Evolutionary conservation across 1,140 invertebrate species (phyloP).

Genomic region (Proctacanthus coquilletti): DNA sequence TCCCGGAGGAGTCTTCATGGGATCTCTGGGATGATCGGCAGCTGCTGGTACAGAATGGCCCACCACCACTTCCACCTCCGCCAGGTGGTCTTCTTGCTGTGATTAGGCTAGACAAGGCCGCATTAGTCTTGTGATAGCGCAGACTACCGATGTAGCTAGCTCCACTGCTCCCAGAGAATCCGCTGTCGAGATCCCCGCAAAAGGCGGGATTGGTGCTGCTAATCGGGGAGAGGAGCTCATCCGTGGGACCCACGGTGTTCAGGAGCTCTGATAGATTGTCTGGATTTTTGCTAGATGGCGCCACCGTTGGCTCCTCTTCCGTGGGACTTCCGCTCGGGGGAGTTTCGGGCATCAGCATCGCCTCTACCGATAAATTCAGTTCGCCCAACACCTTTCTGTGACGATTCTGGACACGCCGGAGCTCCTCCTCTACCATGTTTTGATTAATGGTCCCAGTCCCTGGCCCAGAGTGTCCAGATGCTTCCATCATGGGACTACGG

Average conservation of each 20-base stretch:
- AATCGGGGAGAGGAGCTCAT: slow-evolving; percentile 50
- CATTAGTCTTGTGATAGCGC: slow-evolving; percentile 34
- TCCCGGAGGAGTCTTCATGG: not conserved
- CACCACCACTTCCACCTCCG: slow-evolving; percentile 1
- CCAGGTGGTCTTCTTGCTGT: slow-evolving; percentile 12
- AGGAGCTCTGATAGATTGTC: slow-evolving; percentile 31
- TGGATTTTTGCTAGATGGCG: slow-evolving; percentile 9
- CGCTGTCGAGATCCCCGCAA: slow-evolving; percentile 56
- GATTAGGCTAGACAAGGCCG: slow-evolving; percentile 15
- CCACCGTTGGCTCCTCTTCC: not conserved
- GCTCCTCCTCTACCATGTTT: slow-evolving; percentile 62
- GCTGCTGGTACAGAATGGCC: not conserved
- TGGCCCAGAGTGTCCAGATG: slow-evolving; percentile 6
- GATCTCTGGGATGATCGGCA: slow-evolving; percentile 4
- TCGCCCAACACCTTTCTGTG: slow-evolving; percentile 69
- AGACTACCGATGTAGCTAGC: slow-evolving; percentile 56
- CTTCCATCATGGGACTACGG: slow-evolving; percentile 11
- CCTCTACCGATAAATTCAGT: slow-evolving; percentile 71
- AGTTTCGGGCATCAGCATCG: slow-evolving; percentile 64
- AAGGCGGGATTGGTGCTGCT: slow-evolving; percentile 9
- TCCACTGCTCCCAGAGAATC: slow-evolving; percentile 61
- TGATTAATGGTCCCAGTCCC: slow-evolving; percentile 27
- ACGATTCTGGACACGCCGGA: slow-evolving; percentile 55
- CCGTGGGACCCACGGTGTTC: slow-evolving; percentile 44
- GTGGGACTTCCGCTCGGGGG: slow-evolving; percentile 17